phyloP scores from a whole-genome alignment of 2,888 invertebrate genomes.

The Oconnorella tubifera region DNA sequence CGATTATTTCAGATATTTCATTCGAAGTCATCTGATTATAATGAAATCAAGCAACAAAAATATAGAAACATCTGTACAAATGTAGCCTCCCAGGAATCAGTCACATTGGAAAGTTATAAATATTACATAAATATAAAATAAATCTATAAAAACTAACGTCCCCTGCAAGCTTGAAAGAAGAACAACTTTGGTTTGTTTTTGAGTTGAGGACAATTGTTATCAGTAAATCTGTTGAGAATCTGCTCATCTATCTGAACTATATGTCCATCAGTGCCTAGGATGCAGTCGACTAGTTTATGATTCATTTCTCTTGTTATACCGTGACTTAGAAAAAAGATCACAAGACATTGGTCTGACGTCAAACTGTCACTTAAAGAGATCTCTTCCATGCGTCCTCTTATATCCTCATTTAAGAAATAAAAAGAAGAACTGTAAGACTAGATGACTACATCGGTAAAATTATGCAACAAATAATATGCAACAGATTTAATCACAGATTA shows the following conservation, averaged over 20 bases:
- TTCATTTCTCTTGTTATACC: background rate
- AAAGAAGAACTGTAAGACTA: no score
- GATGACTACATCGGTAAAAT: no score
- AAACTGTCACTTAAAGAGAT: background rate
- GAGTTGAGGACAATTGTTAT: conserved; percentile 11
- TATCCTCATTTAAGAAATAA: conserved; percentile 2
- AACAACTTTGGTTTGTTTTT: conserved; percentile 4
- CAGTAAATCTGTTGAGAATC: conserved; percentile 1
- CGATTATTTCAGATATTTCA: no score
- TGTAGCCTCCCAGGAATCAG: no score
- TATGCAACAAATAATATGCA: no score
- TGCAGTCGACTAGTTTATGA: background rate
- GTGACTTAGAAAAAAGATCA: conserved; percentile 15
- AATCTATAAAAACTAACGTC: conserved; percentile 11
- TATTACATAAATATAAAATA: no score
- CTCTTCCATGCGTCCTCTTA: background rate
- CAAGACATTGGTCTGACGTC: conserved; percentile 7
- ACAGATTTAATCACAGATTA: no score
- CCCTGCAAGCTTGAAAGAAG: conserved; percentile 17
- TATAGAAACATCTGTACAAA: no score
- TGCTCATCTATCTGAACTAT: background rate
- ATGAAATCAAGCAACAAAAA: no score
- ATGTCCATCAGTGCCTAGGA: conserved; percentile 11
- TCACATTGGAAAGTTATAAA: no score
- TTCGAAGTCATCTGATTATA: no score